Conservation (phyloP, 2,888 invertebrate genomes). For the Dyspetes luteomarginatus region DNA sequence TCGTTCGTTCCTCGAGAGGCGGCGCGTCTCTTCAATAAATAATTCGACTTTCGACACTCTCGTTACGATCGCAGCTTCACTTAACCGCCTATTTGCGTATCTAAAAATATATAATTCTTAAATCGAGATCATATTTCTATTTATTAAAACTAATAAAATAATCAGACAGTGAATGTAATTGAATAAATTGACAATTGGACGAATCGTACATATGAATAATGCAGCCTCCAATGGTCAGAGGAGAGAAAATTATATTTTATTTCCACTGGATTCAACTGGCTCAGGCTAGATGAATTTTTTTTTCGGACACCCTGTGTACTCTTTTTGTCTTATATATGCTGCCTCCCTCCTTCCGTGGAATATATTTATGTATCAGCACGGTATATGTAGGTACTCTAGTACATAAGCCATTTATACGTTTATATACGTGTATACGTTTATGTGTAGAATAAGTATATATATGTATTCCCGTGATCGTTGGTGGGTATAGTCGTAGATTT, state of each 20-base stretch:
- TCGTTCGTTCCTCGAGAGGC: no score
- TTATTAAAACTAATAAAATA: background rate
- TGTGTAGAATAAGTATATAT: background rate
- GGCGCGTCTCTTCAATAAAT: no score
- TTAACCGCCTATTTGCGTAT: background rate
- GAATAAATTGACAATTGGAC: background rate
- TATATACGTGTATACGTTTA: conserved; percentile 62
- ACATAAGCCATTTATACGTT: conserved; percentile 70
- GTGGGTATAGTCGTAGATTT: conserved; percentile 50
- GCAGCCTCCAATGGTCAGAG: background rate
- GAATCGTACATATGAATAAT: background rate
- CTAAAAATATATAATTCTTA: background rate
- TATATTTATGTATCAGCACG: conserved; percentile 75
- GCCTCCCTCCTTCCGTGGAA: conserved; percentile 70
- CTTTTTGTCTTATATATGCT: conserved; percentile 63
- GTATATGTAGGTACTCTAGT: conserved; percentile 67
- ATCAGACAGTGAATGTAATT: background rate
- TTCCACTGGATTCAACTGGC: background rate
- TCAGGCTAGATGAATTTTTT: conserved; percentile 67
- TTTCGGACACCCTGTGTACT: conserved; percentile 73
- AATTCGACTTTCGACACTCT: no score
- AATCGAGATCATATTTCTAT: background rate
- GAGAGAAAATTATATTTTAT: background rate
- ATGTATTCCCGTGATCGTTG: conserved; percentile 34
- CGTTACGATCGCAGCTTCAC: no score